Percentiles rank a stretch among this genome's conserved stretches.
Evolutionary conservation across 2,797 vertebrate species (phyloP).

Genomic region (Macropodus opercularis): DNA sequence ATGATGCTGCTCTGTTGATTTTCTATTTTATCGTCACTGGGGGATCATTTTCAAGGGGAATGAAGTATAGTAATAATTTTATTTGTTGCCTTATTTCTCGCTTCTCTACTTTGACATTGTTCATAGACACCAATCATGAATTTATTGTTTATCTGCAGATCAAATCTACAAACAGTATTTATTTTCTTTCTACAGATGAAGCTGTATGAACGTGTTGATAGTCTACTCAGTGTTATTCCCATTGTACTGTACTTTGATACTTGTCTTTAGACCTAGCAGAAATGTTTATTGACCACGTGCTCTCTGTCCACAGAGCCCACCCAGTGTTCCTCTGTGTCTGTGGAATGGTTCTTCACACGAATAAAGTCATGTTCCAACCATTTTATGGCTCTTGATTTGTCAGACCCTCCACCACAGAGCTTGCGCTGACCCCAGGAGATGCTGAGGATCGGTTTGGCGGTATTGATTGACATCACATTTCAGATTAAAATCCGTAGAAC

Average conservation of each 20-base stretch:
- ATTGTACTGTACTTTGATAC: constrained; percentile 75
- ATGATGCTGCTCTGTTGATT: constrained; percentile 25
- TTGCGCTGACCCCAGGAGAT: constrained; percentile 11
- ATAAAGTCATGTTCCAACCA: constrained; percentile 68
- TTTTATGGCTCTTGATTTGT: constrained; percentile 4
- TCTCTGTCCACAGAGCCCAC: constrained; percentile 67
- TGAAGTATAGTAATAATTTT: constrained; percentile 45
- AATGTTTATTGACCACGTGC: constrained; percentile 68
- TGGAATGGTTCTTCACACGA: constrained; percentile 77
- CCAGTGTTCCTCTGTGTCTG: constrained; percentile 73
- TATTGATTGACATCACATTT: constrained; percentile 57
- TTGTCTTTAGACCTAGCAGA: constrained; percentile 70
- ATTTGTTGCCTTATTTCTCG: constrained; percentile 74
- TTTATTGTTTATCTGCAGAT: constrained; percentile 56
- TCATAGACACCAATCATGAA: constrained; percentile 16
- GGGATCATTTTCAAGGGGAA: constrained; percentile 35
- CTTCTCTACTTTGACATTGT: constrained; percentile 47
- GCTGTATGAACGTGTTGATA: constrained; percentile 66
- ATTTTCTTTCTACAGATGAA: constrained; percentile 68
- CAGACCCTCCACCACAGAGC: not conserved
- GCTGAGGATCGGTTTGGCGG: constrained; percentile 22
- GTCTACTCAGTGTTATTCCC: constrained; percentile 70
- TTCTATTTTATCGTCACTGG: constrained; percentile 22
- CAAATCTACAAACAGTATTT: constrained; percentile 58
- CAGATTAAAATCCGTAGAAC: constrained; percentile 41